Conservation (phyloP, 2,888 invertebrate species). For the Lathronympha strigana region DNA sequence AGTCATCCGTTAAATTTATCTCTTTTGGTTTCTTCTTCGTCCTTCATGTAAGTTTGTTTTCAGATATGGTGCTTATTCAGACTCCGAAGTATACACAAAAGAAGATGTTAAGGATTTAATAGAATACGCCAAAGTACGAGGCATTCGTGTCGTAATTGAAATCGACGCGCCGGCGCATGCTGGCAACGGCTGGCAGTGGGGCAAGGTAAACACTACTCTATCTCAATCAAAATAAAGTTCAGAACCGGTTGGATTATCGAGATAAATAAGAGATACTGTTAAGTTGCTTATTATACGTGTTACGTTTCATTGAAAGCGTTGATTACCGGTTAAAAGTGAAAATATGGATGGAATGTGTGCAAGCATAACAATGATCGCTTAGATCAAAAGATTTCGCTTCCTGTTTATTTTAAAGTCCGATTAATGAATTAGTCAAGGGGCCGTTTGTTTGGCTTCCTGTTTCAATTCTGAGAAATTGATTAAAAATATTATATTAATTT, state of each 20-base stretch:
- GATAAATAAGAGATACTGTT: constrained; percentile 1
- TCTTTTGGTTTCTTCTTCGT: background rate
- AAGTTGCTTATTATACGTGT: constrained; percentile 4
- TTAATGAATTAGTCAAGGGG: constrained; percentile 24
- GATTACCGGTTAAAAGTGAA: constrained; percentile 14
- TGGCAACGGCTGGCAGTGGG: constrained; percentile 95
- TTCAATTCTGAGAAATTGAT: constrained; percentile 3
- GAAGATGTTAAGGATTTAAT: constrained; percentile 87
- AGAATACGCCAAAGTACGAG: constrained; percentile 90
- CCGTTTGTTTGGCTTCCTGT: constrained; percentile 2
- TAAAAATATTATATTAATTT: background rate
- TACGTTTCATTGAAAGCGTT: constrained; percentile 20
- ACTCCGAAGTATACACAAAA: constrained; percentile 87
- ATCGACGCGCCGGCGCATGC: constrained; percentile 95
- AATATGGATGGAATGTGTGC: constrained; percentile 6
- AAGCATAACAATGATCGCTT: background rate
- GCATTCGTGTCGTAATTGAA: constrained; percentile 94
- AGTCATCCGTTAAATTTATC: too few relatives aligned
- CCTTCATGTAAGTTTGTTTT: constrained; percentile 12
- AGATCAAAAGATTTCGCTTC: constrained; percentile 13
- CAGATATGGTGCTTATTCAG: constrained; percentile 90
- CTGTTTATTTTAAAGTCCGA: constrained; percentile 3
- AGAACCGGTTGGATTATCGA: background rate
- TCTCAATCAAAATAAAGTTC: background rate
- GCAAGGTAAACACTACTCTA: constrained; percentile 66